Base-by-base conservation (phyloP, 2,888 invertebrate species). In the Itoplectis maculator region DNA sequence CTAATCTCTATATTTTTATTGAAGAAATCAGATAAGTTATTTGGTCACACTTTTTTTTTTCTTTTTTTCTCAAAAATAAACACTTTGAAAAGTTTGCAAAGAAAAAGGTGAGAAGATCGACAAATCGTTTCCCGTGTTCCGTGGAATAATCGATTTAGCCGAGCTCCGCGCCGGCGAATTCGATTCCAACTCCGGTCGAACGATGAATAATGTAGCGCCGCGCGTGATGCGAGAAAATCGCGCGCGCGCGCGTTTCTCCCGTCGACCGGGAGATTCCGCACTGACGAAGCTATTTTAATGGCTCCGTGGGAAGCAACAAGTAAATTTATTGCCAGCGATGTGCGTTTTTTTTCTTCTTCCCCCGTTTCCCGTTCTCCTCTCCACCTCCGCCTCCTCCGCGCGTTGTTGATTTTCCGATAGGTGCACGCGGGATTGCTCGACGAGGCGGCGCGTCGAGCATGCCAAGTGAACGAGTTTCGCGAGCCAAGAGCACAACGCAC, bases 401-500 rank as follows among this genome's bases (percentile, higher is more conserved):
- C 35, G 35, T 15, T 37, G 40, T 18, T 61, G 61, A 9, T 37
- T 61, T 61, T 5, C 20, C 54, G 54, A 23, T 54, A 23, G 54
- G 54, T 54, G 54, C 29, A 5, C 29, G 29, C 29, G 29, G 29
- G 8, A 51, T 4, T 49, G 49, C 9, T 18, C 2, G 11, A 3
- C 20, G 9, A 51, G 66, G n/a, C n/a, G n/a, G 29, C 18, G 49
- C 68, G 68, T 15, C 8, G 51, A 69, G 69, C 69, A 54, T 42
- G 51, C 42, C 54, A 15, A 56, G 51, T 40, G 23, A 75, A 59
- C 61, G 68, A 80, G 59, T 59, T 35, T 59, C 23, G 42, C 54
- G 40, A 65, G 42, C 45, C 45, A 47, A 56, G 42, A 75, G 54
- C 69, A 69, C n/a, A n/a, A n/a, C n/a, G n/a, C n/a, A 75, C 66